These are phyloP conservation scores for Bombyx huttoni DNA, from an alignment of 2,888 invertebrate genomes.

Conservation along the genomic window DNA sequence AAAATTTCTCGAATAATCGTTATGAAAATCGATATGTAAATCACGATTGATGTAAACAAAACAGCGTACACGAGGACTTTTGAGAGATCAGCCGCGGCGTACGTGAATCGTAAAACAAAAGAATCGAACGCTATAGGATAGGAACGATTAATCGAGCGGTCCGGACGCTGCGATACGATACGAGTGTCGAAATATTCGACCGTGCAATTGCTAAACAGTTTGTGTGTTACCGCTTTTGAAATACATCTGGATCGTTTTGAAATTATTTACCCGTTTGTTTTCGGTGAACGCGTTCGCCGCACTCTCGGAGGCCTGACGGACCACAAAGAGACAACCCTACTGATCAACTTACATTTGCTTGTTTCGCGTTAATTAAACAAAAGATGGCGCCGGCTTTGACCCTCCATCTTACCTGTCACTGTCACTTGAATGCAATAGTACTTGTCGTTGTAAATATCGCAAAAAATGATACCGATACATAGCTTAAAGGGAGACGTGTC, in stretches of 20 bases:
- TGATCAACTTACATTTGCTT: constrained; percentile 67
- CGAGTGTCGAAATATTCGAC: constrained; percentile 56
- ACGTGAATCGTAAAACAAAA: constrained; percentile 40
- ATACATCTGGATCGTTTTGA: constrained; percentile 71
- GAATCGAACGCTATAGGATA: constrained; percentile 50
- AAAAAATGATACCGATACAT: constrained; percentile 28
- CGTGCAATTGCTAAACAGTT: constrained; percentile 58
- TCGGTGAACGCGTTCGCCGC: constrained; percentile 43
- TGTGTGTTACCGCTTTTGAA: constrained; percentile 61
- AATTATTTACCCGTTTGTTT: constrained; percentile 69
- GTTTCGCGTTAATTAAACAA: constrained; percentile 59
- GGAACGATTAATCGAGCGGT: constrained; percentile 68
- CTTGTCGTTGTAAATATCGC: constrained; percentile 13
- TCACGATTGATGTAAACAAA: constrained; percentile 1
- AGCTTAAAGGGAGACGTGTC: constrained; percentile 31
- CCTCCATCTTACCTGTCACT: constrained; percentile 28
- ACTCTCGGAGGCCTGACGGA: constrained; percentile 34
- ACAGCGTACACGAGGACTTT: neutral
- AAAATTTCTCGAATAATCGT: constrained; percentile 7
- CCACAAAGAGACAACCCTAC: constrained; percentile 47
- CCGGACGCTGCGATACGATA: constrained; percentile 65
- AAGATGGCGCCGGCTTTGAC: constrained; percentile 45
- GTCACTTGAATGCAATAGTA: constrained; percentile 42
- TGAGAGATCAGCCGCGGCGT: constrained; percentile 1
- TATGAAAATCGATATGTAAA: constrained; percentile 1